A percentile compares a stretch with the other conserved stretches of the same genome.
phyloP scores from a whole-genome alignment of 2,113 vertebrate species.

The Reinhardtius hippoglossoides region DNA sequence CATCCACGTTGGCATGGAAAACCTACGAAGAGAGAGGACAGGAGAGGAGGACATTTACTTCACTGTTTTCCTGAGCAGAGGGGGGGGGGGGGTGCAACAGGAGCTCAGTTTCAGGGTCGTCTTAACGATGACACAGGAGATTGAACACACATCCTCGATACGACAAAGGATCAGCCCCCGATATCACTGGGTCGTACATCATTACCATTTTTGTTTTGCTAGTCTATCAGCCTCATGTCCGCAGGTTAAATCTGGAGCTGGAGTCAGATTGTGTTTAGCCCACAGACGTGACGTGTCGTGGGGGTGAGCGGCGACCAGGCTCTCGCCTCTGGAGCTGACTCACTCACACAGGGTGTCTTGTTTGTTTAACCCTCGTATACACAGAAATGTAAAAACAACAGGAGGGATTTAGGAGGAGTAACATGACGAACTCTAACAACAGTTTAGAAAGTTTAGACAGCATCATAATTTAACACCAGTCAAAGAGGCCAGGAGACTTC shows the following conservation, averaged over 20 bases:
- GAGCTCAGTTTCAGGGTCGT: neutral
- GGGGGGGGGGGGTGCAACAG: neutral
- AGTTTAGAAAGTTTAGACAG: neutral
- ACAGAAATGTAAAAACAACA: neutral
- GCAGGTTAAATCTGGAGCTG: conserved; percentile 13
- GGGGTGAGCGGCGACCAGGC: neutral
- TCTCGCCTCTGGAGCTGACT: neutral
- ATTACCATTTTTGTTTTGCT: neutral
- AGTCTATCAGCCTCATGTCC: neutral
- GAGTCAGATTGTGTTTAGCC: neutral
- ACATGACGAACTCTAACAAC: neutral
- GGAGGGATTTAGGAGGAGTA: neutral
- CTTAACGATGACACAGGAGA: neutral
- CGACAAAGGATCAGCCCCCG: neutral
- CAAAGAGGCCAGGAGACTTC: neutral
- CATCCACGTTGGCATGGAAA: conserved; percentile 92
- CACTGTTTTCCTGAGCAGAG: neutral
- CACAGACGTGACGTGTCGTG: neutral
- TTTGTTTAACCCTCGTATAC: neutral
- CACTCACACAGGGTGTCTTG: neutral
- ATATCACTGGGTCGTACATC: neutral
- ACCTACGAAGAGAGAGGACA: conserved; percentile 77
- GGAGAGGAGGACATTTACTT: conserved; percentile 3
- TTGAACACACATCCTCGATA: neutral
- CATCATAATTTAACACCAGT: neutral